Conservation (phyloP, 2,888 invertebrate genomes). For the Bedellia somnulentella region DNA sequence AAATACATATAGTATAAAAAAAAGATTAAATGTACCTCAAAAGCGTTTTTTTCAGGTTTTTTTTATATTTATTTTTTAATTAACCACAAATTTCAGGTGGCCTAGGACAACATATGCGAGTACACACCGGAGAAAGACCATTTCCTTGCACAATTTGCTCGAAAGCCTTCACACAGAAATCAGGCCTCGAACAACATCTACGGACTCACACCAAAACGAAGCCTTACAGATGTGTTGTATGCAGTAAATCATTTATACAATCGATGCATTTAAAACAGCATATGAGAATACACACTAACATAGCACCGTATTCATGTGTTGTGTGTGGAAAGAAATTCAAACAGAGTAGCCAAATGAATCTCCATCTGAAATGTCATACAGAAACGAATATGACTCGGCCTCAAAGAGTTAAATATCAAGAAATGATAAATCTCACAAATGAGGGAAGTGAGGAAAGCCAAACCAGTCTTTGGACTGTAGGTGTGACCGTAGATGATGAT, state of each 20-base stretch:
- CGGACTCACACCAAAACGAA: constrained; percentile 15
- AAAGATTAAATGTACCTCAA: no score
- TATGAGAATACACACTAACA: constrained; percentile 47
- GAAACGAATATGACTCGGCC: constrained; percentile 24
- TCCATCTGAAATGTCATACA: constrained; percentile 38
- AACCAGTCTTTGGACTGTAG: no score
- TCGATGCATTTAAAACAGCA: constrained; percentile 41
- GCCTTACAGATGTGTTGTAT: constrained; percentile 44
- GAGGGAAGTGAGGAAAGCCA: no score
- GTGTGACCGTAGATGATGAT: no score
- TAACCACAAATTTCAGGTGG: constrained; percentile 6
- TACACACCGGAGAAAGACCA: constrained; percentile 18
- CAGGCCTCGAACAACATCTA: constrained; percentile 14
- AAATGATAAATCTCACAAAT: no score
- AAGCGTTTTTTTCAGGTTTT: no score
- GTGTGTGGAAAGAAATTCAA: constrained; percentile 38
- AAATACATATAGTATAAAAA: no score
- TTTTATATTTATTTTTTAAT: no score
- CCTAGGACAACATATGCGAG: constrained; percentile 12
- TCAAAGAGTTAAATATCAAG: constrained; percentile 26
- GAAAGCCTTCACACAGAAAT: constrained; percentile 48
- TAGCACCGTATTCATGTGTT: constrained; percentile 40
- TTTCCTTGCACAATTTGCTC: constrained; percentile 36
- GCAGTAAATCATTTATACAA: constrained; percentile 40
- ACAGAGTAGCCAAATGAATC: constrained; percentile 44